Percentiles rank a stretch among this genome's conserved stretches.
Evolutionary conservation across 2,888 invertebrate genomes (phyloP).

Genomic region (Physocephala rufipes): DNA sequence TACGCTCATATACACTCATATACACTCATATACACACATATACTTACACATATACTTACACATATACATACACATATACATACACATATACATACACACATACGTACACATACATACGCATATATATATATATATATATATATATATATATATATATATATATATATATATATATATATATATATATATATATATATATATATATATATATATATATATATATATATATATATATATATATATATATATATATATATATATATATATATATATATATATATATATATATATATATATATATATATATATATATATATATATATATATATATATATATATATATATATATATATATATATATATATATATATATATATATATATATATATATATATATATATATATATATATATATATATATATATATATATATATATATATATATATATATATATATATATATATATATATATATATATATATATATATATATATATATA

Average conservation of each 20-base stretch:
- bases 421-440: too few species aligned
- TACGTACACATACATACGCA: background rate
- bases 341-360: too few species aligned
- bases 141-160: conserved; percentile 7
- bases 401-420: too few species aligned
- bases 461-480: too few species aligned
- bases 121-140: background rate
- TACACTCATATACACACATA: too few species aligned
- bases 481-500: too few species aligned
- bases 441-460: too few species aligned
- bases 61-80: conserved; percentile 9
- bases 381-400: too few species aligned
- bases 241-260: conserved; percentile 11
- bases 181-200: conserved; percentile 3
- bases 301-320: conserved; percentile 6
- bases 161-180: conserved; percentile 17
- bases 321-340: too few species aligned
- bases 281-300: conserved; percentile 24
- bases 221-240: conserved; percentile 15
- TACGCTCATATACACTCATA: too few species aligned
- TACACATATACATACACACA: background rate
- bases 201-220: conserved; percentile 4
- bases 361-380: too few species aligned
- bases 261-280: conserved; percentile 22
- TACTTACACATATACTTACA: background rate